A percentile compares a stretch with the other conserved stretches of the same genome.
Evolutionary conservation across 2,888 invertebrate species (phyloP).

Genomic region (Cephus rjabovi): DNA sequence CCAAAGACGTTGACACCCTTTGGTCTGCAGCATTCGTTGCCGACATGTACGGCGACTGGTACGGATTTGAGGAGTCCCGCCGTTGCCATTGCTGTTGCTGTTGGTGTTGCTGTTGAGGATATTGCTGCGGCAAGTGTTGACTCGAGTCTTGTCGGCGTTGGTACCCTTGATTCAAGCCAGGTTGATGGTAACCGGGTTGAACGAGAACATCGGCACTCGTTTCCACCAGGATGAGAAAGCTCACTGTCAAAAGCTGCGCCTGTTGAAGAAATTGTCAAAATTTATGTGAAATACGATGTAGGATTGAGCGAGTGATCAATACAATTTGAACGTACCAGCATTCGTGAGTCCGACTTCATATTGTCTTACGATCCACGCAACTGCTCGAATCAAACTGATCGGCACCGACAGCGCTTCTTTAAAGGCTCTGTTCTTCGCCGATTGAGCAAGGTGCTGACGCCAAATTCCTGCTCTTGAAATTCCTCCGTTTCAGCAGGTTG

Average conservation of each 20-base stretch:
- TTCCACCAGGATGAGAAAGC: too few species aligned
- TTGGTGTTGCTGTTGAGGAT: slow-evolving; percentile 6
- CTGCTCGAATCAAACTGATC: neutral
- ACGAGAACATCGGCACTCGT: slow-evolving; percentile 37
- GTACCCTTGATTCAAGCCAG: neutral
- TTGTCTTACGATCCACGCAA: neutral
- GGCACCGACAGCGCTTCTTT: neutral
- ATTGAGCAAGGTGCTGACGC: neutral
- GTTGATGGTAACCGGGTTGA: slow-evolving; percentile 38
- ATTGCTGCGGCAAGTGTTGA: slow-evolving; percentile 11
- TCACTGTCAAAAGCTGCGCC: too few species aligned
- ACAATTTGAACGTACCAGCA: neutral
- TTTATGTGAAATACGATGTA: too few species aligned
- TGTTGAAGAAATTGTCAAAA: too few species aligned
- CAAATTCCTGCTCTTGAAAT: neutral
- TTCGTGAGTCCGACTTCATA: neutral
- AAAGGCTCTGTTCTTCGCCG: neutral
- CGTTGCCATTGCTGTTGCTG: slow-evolving; percentile 8
- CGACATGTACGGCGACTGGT: neutral
- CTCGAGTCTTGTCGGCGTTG: neutral
- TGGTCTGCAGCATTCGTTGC: neutral
- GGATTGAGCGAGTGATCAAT: too few species aligned
- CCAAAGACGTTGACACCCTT: neutral
- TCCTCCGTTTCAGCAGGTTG: too few species aligned
- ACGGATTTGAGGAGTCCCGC: slow-evolving; percentile 17